Evolutionary conservation across 2,113 vertebrate species (phyloP).

Genomic region (Microtus oregoni): DNA sequence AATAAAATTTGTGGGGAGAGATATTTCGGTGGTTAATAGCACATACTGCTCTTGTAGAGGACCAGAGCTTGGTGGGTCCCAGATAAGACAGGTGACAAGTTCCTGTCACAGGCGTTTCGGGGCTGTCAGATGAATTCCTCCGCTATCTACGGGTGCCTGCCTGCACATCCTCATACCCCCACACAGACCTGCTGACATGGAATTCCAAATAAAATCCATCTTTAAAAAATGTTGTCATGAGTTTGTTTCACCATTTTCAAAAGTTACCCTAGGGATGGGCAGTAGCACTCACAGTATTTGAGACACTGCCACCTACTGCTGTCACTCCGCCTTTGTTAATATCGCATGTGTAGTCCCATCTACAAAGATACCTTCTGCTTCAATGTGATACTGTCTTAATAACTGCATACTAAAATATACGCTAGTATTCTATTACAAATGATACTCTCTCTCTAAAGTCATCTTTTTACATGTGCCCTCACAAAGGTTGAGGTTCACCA

Average conservation of each 20-base stretch:
- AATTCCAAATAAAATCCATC: not conserved
- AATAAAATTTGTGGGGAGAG: not conserved
- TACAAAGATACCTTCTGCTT: not conserved
- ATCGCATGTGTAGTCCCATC: not conserved
- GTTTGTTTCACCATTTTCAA: not conserved
- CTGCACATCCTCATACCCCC: too few relatives aligned
- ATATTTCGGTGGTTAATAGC: not conserved
- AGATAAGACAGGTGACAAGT: not conserved
- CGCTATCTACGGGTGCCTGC: not conserved
- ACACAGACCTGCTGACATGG: not conserved
- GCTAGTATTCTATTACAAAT: not conserved
- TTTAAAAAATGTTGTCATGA: not conserved
- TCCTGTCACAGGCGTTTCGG: not conserved
- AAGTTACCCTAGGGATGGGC: not conserved
- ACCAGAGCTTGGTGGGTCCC: too few relatives aligned
- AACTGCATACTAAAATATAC: not conserved
- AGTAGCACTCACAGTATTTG: not conserved
- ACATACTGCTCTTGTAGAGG: not conserved
- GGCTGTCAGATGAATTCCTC: too few relatives aligned
- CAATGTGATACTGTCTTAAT: not conserved
- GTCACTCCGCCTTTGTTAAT: not conserved
- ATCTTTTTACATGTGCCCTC: not conserved
- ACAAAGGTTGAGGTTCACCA: not conserved
- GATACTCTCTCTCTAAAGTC: not conserved
- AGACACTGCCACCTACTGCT: not conserved